A percentile compares a stretch with the other conserved stretches of the same genome.
phyloP scores from a whole-genome alignment of 2,113 vertebrate species.

The Lates calcarifer region DNA sequence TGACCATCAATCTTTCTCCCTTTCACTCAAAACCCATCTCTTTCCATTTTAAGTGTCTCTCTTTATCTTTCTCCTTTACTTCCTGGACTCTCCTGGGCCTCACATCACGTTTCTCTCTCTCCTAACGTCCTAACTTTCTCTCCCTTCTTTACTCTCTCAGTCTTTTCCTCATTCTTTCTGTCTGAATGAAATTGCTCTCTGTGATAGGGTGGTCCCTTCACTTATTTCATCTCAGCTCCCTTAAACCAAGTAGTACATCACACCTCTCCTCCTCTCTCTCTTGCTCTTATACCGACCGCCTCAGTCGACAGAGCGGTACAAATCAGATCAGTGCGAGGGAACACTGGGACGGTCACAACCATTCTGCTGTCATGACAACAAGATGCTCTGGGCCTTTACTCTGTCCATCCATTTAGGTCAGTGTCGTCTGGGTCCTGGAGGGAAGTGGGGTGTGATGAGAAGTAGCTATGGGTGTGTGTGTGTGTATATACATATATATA shows the following conservation, averaged over 20 bases:
- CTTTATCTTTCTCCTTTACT: constrained; percentile 4
- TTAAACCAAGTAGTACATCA: not conserved
- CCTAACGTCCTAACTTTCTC: not conserved
- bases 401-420: constrained; percentile 63
- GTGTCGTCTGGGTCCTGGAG: constrained; percentile 40
- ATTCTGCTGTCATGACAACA: constrained; percentile 57
- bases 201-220: not conserved
- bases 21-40: constrained; percentile 45
- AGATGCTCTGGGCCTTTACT: constrained; percentile 66
- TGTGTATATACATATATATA: too few relatives aligned
- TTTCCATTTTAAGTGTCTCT: constrained; percentile 32
- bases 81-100: constrained; percentile 7
- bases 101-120: not conserved
- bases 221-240: constrained; percentile 24
- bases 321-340: constrained; percentile 36
- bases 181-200: constrained; percentile 12
- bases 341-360: constrained; percentile 37
- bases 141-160: not conserved
- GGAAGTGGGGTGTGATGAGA: not conserved
- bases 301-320: constrained; percentile 17
- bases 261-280: not conserved
- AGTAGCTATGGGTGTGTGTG: too few relatives aligned
- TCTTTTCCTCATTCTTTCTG: not conserved
- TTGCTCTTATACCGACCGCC: constrained; percentile 6
- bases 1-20: constrained; percentile 41